Base-by-base conservation (phyloP, 2,888 invertebrate species). In the Phania funesta region DNA sequence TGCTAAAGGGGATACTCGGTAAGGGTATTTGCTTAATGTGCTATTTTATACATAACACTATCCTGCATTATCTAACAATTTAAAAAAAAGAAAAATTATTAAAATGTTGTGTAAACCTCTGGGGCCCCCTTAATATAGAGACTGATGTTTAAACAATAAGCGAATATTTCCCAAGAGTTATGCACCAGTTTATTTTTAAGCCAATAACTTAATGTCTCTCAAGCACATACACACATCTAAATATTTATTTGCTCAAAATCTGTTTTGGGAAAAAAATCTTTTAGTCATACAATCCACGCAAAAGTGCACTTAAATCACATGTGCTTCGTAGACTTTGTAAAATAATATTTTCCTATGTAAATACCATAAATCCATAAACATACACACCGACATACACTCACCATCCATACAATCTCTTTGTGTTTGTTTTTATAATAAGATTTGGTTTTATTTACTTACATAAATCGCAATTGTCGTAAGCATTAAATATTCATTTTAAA, bases 391-490 rank as follows among this genome's bases (percentile, higher is more conserved):
- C 35, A 35, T 38, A 44, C n/a, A 44, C 18, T 7, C 1, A 41
- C n/a, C 5, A n/a, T 5, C 0, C 7, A 29, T 29, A 13, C 1
- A 41, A 5, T 54, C 24, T 54, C 22, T 26, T 24, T 52, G 44
- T 52, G 18, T 29, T 32, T 18, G 13, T 22, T 22, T 44, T 4
- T 38, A 18, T 35, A 58, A 73, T 62, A 73, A 18, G 44, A 74
- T 74, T 64, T 74, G 1, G 18, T 44, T 46, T 64, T 54, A 24
- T 64, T 64, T 74, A 64, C 64, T 46, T 13, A 26, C 26, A 26
- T 13, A 22, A 62, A 52, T 9, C 4, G 11, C 5, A 44, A 6
- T 54, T 24, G 44, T 48, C 48, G 8, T 1, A 32, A 24, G 32
- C 44, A 54, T 54, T 64, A 54, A 56, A 74, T 54, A 46, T 54